Percentiles rank a stretch among this genome's conserved stretches.
These are phyloP conservation scores for Halictus quadricinctus DNA, from an alignment of 2,888 invertebrate species.

Conservation along the genomic window DNA sequence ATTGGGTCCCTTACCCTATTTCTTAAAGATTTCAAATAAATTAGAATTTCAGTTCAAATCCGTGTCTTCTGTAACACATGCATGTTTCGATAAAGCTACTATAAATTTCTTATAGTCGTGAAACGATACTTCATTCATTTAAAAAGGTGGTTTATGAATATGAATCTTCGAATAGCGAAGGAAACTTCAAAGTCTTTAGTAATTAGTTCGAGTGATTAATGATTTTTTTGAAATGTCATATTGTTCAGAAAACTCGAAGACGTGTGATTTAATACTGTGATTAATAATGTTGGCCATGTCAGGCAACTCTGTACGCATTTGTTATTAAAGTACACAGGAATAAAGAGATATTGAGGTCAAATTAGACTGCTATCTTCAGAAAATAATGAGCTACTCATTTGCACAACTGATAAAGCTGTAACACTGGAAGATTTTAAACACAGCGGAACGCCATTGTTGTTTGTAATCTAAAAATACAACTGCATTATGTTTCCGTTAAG, in stretches of 20 bases:
- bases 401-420: background rate
- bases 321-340: background rate
- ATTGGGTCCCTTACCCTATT: too few species aligned
- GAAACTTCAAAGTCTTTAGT: too few species aligned
- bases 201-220: too few species aligned
- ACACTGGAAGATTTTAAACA: background rate
- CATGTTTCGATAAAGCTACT: background rate
- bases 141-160: background rate
- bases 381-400: background rate
- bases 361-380: background rate
- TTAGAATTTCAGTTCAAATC: background rate
- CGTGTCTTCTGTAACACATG: too few species aligned
- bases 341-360: background rate
- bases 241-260: background rate
- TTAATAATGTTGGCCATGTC: background rate
- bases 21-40: too few species aligned
- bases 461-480: conserved; percentile 38
- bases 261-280: background rate
- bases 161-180: background rate
- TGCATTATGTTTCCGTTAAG: background rate
- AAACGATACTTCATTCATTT: background rate
- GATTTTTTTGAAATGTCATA: background rate
- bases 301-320: background rate
- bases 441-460: conserved; percentile 24
- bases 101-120: background rate